These are phyloP conservation scores for Agrypnus murinus DNA, from an alignment of 2,888 invertebrate species.

Conservation along the genomic window DNA sequence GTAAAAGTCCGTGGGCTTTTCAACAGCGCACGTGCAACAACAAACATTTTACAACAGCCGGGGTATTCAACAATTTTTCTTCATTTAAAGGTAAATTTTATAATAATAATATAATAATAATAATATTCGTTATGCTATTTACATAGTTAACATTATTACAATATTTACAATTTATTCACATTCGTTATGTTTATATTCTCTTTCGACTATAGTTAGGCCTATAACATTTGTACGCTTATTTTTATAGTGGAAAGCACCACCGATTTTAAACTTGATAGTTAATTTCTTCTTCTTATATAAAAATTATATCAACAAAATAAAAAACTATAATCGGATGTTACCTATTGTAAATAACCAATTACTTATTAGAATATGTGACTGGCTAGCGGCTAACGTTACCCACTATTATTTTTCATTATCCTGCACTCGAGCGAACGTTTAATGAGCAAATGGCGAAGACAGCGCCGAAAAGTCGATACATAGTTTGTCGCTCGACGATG, in stretches of 20 bases:
- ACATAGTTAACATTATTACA: conserved; percentile 65
- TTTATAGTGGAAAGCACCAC: conserved; percentile 66
- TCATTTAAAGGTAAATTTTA: conserved; percentile 55
- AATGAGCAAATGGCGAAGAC: conserved; percentile 20
- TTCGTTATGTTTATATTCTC: conserved; percentile 52
- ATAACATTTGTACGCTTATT: conserved; percentile 69
- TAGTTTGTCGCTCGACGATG: conserved; percentile 28
- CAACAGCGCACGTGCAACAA: conserved; percentile 62
- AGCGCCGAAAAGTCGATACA: conserved; percentile 14
- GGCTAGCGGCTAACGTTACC: conserved; percentile 41
- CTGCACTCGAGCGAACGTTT: conserved; percentile 25
- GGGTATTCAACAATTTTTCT: conserved; percentile 66
- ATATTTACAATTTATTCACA: conserved; percentile 62
- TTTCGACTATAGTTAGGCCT: conserved; percentile 66
- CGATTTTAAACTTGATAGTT: conserved; percentile 48
- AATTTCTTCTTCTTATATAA: conserved; percentile 6
- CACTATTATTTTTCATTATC: conserved; percentile 28
- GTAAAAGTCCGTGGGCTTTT: conserved; percentile 57
- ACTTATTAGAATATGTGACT: conserved; percentile 23
- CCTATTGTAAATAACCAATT: conserved; percentile 35
- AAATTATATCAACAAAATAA: conserved; percentile 36
- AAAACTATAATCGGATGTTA: conserved; percentile 37
- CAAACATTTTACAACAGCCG: conserved; percentile 66
- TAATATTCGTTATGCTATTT: conserved; percentile 58
- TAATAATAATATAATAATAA: no score